Conservation (phyloP, 1,140 invertebrate genomes). For the Leguminivora glycinivorella region DNA sequence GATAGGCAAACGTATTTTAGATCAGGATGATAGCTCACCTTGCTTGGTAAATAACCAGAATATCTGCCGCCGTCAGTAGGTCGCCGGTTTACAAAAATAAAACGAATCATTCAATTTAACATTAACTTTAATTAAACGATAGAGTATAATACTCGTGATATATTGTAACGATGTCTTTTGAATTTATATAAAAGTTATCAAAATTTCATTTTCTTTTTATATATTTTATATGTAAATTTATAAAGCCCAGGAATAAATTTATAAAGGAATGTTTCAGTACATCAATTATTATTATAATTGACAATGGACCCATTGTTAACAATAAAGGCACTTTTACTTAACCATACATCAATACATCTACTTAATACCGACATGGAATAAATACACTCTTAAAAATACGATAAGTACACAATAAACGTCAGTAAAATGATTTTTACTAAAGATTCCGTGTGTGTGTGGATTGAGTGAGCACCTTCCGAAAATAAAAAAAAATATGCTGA, state of each 20-base stretch:
- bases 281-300: conserved; percentile 56
- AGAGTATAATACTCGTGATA: conserved; percentile 73
- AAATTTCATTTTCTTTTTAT: conserved; percentile 51
- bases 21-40: no score
- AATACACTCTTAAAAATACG: conserved; percentile 50
- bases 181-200: conserved; percentile 59
- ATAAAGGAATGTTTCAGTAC: conserved; percentile 70
- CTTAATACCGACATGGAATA: conserved; percentile 46
- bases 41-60: background rate
- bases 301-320: conserved; percentile 59
- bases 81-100: conserved; percentile 43
- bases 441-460: no score
- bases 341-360: conserved; percentile 34
- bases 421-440: conserved; percentile 20
- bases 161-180: conserved; percentile 66
- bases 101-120: conserved; percentile 46
- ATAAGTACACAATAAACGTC: conserved; percentile 56
- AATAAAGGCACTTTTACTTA: conserved; percentile 55
- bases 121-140: conserved; percentile 67
- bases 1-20: no score
- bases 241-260: conserved; percentile 53
- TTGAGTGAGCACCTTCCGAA: no score
- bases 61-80: background rate
- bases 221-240: conserved; percentile 32
- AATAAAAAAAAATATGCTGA: no score